These are phyloP conservation scores for Chauna torquata DNA, from an alignment of 2,113 vertebrate genomes.

Conservation along the genomic window DNA sequence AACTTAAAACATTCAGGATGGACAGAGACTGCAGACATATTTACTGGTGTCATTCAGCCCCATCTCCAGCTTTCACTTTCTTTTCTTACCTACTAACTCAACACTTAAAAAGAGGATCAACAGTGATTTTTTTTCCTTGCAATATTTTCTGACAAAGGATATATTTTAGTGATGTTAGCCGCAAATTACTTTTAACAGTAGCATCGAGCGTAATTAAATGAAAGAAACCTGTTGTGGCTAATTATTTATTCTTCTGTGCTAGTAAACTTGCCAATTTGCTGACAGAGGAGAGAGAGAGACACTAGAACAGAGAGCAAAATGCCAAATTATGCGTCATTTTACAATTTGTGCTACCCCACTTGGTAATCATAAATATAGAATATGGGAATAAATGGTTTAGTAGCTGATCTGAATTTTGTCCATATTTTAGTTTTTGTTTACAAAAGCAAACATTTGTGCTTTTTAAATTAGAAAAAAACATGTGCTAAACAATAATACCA, in stretches of 20 bases:
- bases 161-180: background rate
- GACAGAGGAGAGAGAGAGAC: background rate
- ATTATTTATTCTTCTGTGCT: background rate
- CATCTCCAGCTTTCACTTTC: background rate
- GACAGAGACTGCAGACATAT: background rate
- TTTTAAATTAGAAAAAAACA: background rate
- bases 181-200: background rate
- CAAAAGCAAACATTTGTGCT: background rate
- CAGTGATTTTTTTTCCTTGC: background rate
- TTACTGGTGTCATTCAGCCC: background rate
- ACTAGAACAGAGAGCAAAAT: background rate
- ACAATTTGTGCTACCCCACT: background rate
- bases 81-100: background rate
- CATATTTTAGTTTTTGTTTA: background rate
- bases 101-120: background rate
- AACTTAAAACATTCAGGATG: background rate
- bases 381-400: background rate
- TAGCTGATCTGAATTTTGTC: background rate
- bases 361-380: background rate
- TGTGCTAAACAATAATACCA: background rate
- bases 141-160: background rate
- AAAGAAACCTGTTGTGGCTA: background rate
- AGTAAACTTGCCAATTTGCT: background rate
- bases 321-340: background rate
- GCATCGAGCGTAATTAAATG: background rate